Evolutionary conservation across 1,140 invertebrate species (phyloP), one percentile per base, ranked within the genome.

Genomic region (Pogonomyrmex barbatus): DNA sequence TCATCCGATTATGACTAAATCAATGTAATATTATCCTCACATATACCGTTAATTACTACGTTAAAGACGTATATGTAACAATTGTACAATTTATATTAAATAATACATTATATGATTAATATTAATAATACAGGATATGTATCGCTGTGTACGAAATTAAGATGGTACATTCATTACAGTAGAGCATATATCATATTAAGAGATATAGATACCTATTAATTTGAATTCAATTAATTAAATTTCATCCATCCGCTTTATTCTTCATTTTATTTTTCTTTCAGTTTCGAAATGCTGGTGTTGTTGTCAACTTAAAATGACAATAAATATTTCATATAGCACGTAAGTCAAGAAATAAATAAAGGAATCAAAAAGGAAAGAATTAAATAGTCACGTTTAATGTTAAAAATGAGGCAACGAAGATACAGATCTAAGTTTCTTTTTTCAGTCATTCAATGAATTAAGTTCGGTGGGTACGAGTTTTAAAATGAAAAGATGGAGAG

Each of bases 1-100:
- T 70, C 52, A 81, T 70, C 9, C 50, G 24, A 56, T 68, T 56
- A 70, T 54, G 63, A 58, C 70, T 81, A 70, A 81, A 81, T 70
- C 14, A 81, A 70, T 81, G 47, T 24, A 70, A 56, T 70, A 70
- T 81, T 81, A 70, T 45, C 58, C 39, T 60, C 78, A 70, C 24
- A 56, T 9, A 45, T 58, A 56, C n/a, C 39, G 65, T 70, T 70
- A 67, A 81, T 81, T 81, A 70, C 63, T 45, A 45, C 33, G 36
- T 81, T 81, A 81, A 81, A 56, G 78, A 56, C 70, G 24, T 39
- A 12, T 39, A 36, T 33, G 24, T 24, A 24, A 24, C 24, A 45
- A 45, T 54, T 68, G 17, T 45, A 9, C 4, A 24, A 81, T 56
- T 62, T 0, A 62, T 76, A 71, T 54, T 52, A n/a, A 67, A 47